Evolutionary conservation across 2,888 invertebrate genomes (phyloP), one percentile per base, ranked within the genome.

Genomic region (Marasmarcha lunaedactyla): DNA sequence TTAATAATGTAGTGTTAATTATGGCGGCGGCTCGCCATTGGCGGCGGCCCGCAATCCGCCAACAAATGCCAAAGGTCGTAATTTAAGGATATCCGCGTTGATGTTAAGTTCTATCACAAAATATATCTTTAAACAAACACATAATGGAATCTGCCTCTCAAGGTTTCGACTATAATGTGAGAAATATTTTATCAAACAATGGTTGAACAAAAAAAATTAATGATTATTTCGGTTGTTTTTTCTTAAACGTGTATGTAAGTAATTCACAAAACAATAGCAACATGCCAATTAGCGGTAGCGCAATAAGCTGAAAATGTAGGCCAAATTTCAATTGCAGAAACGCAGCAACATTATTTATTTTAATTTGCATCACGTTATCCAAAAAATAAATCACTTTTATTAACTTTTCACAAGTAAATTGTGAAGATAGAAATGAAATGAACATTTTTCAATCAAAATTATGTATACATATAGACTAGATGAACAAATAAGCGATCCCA

Each of bases 41-140:
- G 10, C n/a, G 3, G 58, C 66, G 65, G 58, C 65, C 64, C 57
- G 57, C 36, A 61, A 64, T 60, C 57, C 52, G 47, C 45, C 44
- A 46, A 43, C 35, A 61, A 76, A 74, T 69, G 68, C 59, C 71
- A 74, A 55, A 66, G 72, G 64, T 71, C 62, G 56, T 42, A 48
- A 47, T 49, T 51, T 3, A 54, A 63, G 57, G 57, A 67, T 59
- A 59, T 66, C 64, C 66, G 59, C 49, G 41, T 54, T 43, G 40
- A 50, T 46, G 46, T 50, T 47, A 39, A 50, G 48, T 51, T 45
- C 36, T 30, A 30, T 3, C 30, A 20, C 30, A 30, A n/a, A 3
- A 11, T 4, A 7, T 11, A 30, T 30, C 30, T 30, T n/a, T 6
- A 5, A 30, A 30, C 2, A 30, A n/a, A 30, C 30, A 30, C 3